Conservation (phyloP, 1,140 invertebrate species). For the Patella vulgata region DNA sequence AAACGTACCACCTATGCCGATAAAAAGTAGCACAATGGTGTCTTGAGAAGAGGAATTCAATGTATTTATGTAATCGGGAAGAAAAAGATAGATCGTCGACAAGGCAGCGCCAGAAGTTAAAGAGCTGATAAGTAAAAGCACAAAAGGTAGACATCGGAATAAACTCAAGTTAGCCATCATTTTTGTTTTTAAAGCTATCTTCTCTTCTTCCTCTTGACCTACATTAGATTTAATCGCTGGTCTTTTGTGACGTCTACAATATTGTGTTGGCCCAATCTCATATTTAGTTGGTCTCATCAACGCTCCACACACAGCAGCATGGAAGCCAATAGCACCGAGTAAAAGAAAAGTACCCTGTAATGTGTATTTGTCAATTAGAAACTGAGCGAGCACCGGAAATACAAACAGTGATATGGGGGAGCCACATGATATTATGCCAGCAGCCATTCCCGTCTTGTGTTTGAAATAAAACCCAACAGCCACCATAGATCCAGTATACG, state of each 20-base stretch:
- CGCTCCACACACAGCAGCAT: constrained; percentile 16
- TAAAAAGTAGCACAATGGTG: constrained; percentile 5
- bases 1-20: constrained; percentile 5
- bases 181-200: too few relatives aligned
- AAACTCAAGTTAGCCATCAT: too few relatives aligned
- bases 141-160: too few relatives aligned
- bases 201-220: too few relatives aligned
- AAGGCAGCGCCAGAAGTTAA: too few relatives aligned
- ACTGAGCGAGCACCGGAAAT: constrained; percentile 72
- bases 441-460: constrained; percentile 84
- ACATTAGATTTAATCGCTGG: too few relatives aligned
- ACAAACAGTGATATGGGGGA: constrained; percentile 87
- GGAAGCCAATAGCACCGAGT: constrained; percentile 86
- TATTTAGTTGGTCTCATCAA: constrained; percentile 28
- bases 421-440: constrained; percentile 89
- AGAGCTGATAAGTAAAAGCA: too few relatives aligned
- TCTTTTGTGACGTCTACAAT: too few relatives aligned
- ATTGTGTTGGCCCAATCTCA: too few relatives aligned
- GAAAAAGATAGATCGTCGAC: too few relatives aligned
- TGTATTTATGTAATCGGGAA: too few relatives aligned
- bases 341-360: constrained; percentile 84
- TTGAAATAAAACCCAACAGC: constrained; percentile 87
- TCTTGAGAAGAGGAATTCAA: too few relatives aligned
- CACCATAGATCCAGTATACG: constrained; percentile 25
- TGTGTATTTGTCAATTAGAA: constrained; percentile 72